A percentile compares a stretch with the other conserved stretches of the same genome.
Evolutionary conservation across 37 sponge, comb jelly and placozoan genomes (phyloP).

Genomic region (Axinella damicornis): DNA sequence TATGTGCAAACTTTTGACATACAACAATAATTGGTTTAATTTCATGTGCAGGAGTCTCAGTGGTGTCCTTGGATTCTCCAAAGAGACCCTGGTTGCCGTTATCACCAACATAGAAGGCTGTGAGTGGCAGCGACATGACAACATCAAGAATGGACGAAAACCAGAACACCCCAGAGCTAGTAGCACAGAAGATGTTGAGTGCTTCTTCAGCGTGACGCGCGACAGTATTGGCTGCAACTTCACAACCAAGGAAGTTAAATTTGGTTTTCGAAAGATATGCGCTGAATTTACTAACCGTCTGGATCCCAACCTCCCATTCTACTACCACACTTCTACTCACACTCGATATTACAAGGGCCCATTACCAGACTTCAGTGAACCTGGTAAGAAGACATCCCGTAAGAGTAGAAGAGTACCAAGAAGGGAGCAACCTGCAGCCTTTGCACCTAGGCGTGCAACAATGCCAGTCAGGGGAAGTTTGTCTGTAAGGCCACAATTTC

Average conservation of each 20-base stretch:
- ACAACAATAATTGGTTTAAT: neutral
- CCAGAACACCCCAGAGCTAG: conserved; percentile 41
- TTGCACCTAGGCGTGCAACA: conserved; percentile 25
- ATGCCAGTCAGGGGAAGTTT: conserved; percentile 1
- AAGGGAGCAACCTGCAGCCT: conserved; percentile 26
- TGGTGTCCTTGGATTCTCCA: conserved; percentile 27
- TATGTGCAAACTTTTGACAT: neutral
- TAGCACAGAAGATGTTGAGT: conserved; percentile 56
- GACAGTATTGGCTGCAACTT: conserved; percentile 27
- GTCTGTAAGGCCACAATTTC: conserved; percentile 3
- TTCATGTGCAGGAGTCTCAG: conserved; percentile 8
- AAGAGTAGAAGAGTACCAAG: neutral
- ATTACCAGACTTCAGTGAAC: neutral
- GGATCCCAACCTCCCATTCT: conserved; percentile 18
- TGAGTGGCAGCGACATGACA: conserved; percentile 21
- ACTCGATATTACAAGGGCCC: conserved; percentile 24
- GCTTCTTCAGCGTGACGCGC: conserved; percentile 25
- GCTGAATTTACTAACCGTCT: conserved; percentile 22
- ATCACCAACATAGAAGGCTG: conserved; percentile 36
- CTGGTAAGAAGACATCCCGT: too few relatives aligned
- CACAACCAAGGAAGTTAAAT: neutral
- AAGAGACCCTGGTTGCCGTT: conserved; percentile 21
- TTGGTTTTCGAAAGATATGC: conserved; percentile 13
- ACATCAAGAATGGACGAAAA: neutral
- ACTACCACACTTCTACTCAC: conserved; percentile 33